Percentiles rank a stretch among this genome's conserved stretches.
phyloP scores from a whole-genome alignment of 2,797 vertebrate species.

The Pantherophis vulpinus region DNA sequence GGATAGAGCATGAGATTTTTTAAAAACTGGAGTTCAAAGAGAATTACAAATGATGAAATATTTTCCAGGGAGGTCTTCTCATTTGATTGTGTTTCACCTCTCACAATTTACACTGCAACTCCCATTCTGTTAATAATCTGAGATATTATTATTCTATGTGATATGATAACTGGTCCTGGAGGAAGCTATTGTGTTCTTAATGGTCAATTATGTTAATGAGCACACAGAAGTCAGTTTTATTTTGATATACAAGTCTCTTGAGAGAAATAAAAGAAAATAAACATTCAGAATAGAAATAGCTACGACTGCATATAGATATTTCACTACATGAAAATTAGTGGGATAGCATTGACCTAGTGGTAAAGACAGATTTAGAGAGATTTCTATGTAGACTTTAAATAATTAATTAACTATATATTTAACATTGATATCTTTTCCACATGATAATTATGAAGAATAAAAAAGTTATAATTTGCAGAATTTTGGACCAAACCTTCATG shows the following conservation, averaged over 20 bases:
- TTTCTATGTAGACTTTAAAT: background rate
- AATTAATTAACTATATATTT: background rate
- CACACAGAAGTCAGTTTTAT: too few relatives aligned
- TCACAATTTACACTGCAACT: background rate
- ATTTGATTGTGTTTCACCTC: background rate
- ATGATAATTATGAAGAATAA: background rate
- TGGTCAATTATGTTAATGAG: too few relatives aligned
- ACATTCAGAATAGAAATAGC: too few relatives aligned
- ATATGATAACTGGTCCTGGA: too few relatives aligned
- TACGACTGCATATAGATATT: too few relatives aligned
- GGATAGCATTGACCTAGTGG: too few relatives aligned
- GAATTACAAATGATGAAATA: background rate
- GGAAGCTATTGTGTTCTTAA: too few relatives aligned
- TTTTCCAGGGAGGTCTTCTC: background rate
- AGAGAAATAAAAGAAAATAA: too few relatives aligned
- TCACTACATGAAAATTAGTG: too few relatives aligned
- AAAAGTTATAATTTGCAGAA: background rate
- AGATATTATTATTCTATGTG: background rate
- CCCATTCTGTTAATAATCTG: background rate
- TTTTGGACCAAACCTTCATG: background rate
- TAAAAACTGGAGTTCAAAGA: background rate
- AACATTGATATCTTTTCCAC: background rate
- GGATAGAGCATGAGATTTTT: too few relatives aligned
- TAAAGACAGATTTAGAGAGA: background rate
- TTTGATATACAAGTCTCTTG: too few relatives aligned